Percentiles rank a stretch among this genome's conserved stretches.
Evolutionary conservation across 1,140 invertebrate genomes (phyloP).

Genomic region (Sarcophaga bullata): DNA sequence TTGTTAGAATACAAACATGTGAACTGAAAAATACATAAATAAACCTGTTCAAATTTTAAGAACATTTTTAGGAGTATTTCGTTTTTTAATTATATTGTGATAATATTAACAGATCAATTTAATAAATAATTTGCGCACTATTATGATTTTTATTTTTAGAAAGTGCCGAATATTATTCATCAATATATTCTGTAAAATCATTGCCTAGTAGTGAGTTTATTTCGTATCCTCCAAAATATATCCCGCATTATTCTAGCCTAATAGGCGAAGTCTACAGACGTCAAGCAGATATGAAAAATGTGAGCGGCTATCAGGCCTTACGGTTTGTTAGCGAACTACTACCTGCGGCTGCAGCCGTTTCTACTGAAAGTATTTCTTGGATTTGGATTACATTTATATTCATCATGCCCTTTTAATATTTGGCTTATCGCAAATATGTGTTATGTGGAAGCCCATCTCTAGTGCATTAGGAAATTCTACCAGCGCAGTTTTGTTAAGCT

Average conservation of each 20-base stretch:
- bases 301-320: conserved; percentile 82
- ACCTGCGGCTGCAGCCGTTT: conserved; percentile 81
- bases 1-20: too few relatives aligned
- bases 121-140: too few relatives aligned
- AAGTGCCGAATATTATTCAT: conserved; percentile 76
- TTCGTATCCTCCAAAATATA: conserved; percentile 55
- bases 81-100: too few relatives aligned
- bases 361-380: conserved; percentile 67
- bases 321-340: conserved; percentile 86
- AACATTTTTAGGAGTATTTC: background rate
- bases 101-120: background rate
- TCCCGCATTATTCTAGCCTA: conserved; percentile 63
- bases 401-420: conserved; percentile 85
- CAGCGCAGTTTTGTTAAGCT: conserved; percentile 87
- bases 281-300: conserved; percentile 50
- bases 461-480: conserved; percentile 83
- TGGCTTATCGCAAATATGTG: conserved; percentile 82
- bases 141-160: conserved; percentile 70
- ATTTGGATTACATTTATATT: conserved; percentile 89
- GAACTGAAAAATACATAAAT: background rate
- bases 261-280: conserved; percentile 65
- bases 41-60: background rate
- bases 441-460: conserved; percentile 70
- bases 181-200: conserved; percentile 68
- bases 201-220: conserved; percentile 54